Conservation (phyloP, 2,113 vertebrate genomes). For the Notechis scutatus region DNA sequence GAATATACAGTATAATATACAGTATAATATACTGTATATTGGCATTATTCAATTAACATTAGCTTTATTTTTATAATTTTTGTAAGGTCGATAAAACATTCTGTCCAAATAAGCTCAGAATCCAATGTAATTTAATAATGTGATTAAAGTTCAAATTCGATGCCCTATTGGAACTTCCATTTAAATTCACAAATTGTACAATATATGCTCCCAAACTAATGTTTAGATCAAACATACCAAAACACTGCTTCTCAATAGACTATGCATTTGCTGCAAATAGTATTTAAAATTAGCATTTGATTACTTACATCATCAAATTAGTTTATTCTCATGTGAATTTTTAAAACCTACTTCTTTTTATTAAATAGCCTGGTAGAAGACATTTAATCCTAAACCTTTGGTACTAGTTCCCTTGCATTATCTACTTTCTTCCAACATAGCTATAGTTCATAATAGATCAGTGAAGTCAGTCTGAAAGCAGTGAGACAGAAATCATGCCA, state of each 20-base stretch:
- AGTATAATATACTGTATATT: background rate
- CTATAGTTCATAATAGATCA: conserved; percentile 50
- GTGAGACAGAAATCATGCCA: conserved; percentile 56
- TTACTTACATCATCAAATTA: background rate
- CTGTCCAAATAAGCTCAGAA: background rate
- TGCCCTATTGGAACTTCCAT: background rate
- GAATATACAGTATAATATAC: background rate
- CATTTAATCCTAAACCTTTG: conserved; percentile 5
- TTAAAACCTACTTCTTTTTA: background rate
- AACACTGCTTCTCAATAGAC: background rate
- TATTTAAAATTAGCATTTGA: background rate
- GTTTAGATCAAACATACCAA: background rate
- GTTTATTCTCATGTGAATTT: background rate
- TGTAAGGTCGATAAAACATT: background rate
- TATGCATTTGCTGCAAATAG: background rate
- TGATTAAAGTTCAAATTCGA: background rate
- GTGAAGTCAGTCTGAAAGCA: conserved; percentile 58
- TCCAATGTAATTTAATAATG: background rate
- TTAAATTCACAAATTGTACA: background rate
- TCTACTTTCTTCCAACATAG: conserved; percentile 36
- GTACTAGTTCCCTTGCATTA: background rate
- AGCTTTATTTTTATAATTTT: background rate
- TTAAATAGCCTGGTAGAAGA: background rate
- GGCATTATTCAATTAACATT: background rate
- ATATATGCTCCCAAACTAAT: background rate